Base-by-base conservation (phyloP, 2,113 vertebrate species). In the Thamnaconus septentrionalis region DNA sequence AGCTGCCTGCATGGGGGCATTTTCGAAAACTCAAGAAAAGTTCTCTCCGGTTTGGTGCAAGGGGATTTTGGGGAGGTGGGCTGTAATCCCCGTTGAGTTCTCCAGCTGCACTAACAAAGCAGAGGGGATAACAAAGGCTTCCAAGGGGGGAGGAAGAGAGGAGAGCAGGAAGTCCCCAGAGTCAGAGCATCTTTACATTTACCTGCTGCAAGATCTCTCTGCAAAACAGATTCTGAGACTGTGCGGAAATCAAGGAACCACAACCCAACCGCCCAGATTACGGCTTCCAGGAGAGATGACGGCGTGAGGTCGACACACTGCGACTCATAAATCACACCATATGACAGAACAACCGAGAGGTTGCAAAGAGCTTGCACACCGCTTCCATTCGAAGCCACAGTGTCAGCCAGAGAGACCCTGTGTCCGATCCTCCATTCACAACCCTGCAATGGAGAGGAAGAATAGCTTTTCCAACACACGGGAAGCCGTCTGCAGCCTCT, bases 41-140 rank as follows among this genome's bases (percentile, higher is more conserved):
- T 43, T 11, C 57, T 83, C 66, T 82, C 58, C 47, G 64, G 70
- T 61, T 66, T 63, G 67, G 80, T 78, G 61, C 44, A 78, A 73
- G 69, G 68, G 18, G 18, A 31, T 31, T 82, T 64, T 77, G 39
- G 40, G 56, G 69, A 66, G 66, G 76, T 74, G 75, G 80, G 82
- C 60, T 80, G 70, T 62, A 79, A 83, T 86, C 66, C 50, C 72
- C 51, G 73, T 12, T 46, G 80, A 81, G 82, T 79, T 87, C 76
- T 87, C 80, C 91, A 92, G 90, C 90, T 92, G 91, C 89, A 89
- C 90, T 91, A 92, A 92, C 85, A 91, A 91, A 88, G 84, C 78
- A 68, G 64, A 55, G 46, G 69, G 71, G 55, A 80, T 78, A 85
- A 91, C 87, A 91, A 91, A 88, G 83, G 62, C 71, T 66, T 77